Evolutionary conservation across 37 sponge, comb jelly and placozoan genomes (phyloP).

Genomic region (Axinella damicornis): DNA sequence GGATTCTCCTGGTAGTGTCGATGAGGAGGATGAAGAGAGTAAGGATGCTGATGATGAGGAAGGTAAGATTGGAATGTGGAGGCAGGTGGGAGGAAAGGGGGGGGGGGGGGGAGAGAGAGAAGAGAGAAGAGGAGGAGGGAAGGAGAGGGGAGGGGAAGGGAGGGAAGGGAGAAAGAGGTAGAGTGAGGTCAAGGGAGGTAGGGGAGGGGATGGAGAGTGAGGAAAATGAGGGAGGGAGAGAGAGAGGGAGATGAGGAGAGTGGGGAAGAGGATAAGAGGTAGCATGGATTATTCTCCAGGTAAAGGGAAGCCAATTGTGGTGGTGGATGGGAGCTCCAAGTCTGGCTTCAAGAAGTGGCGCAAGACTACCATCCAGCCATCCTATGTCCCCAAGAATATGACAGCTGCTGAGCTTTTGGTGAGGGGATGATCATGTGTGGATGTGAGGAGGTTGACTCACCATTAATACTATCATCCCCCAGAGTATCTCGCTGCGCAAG

Average conservation of each 20-base stretch:
- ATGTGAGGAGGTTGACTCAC: neutral
- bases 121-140: no score
- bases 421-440: neutral
- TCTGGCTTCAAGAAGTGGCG: constrained; percentile 53
- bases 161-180: no score
- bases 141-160: no score
- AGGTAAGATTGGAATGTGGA: no score
- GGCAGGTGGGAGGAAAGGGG: no score
- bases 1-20: no score
- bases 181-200: no score
- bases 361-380: constrained; percentile 56
- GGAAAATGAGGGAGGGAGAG: no score
- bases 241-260: neutral
- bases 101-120: no score
- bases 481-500: constrained; percentile 43
- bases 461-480: neutral
- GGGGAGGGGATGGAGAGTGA: no score
- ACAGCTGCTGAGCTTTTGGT: constrained; percentile 70
- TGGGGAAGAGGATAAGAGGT: constrained; percentile 3
- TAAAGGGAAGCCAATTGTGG: constrained; percentile 26
- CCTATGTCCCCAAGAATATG: constrained; percentile 40
- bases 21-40: no score
- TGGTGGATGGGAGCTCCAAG: constrained; percentile 53
- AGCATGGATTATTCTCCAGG: neutral
- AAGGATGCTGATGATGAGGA: neutral